phyloP scores from a whole-genome alignment of 2,888 invertebrate species.

The Clusia tigrina region DNA sequence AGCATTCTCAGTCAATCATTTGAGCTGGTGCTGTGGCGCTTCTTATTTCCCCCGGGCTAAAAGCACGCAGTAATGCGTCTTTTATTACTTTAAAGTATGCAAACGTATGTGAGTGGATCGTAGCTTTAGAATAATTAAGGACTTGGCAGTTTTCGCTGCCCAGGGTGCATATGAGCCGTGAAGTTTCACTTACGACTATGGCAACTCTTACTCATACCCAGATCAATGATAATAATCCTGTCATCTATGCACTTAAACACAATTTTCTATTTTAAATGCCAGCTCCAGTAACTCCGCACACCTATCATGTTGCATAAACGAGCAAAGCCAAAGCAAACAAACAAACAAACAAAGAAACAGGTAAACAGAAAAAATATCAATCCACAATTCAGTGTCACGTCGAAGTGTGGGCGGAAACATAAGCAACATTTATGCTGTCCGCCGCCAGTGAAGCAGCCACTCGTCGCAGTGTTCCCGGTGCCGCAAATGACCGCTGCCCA shows the following conservation, averaged over 20 bases:
- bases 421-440: slow-evolving; percentile 14
- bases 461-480: not conserved
- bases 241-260: too few species aligned
- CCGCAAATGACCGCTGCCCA: slow-evolving; percentile 19
- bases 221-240: too few species aligned
- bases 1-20: too few species aligned
- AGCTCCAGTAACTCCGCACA: not conserved
- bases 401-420: slow-evolving; percentile 18
- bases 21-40: too few species aligned
- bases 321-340: not conserved
- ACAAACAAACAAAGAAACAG: not conserved
- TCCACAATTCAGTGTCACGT: slow-evolving; percentile 21
- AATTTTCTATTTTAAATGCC: not conserved
- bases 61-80: not conserved
- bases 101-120: not conserved
- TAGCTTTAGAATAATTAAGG: too few species aligned
- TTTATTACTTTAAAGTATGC: not conserved
- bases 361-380: not conserved
- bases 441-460: not conserved
- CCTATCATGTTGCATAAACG: not conserved
- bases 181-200: too few species aligned
- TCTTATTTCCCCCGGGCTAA: too few species aligned
- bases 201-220: too few species aligned
- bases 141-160: too few species aligned
- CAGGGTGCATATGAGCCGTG: too few species aligned